Evolutionary conservation across 2,888 invertebrate species (phyloP), one percentile per base, ranked within the genome.

Genomic region (Rotaria socialis): DNA sequence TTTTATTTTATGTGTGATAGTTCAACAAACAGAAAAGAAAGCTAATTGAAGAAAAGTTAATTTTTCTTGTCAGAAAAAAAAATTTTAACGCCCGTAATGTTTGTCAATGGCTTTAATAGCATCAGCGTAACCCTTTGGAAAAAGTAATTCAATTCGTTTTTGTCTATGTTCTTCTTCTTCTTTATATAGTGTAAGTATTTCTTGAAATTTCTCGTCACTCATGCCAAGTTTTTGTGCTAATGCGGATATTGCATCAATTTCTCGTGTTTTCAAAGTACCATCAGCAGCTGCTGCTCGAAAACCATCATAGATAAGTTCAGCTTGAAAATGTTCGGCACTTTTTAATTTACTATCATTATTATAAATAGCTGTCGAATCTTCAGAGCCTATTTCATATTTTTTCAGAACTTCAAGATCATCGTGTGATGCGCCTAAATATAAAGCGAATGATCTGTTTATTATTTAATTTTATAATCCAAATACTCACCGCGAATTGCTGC

Each of bases 251-350:
- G 8, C 80, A 14, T 80, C 47, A n/a, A 47, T 80, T 80, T 80
- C 80, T 47, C n/a, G 24, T 47, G 7, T 35, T 47, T 80, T 24
- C 14, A 80, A 47, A n/a, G 24, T 6, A 47, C 47, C 47, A 85
- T 85, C 85, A 43, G 85, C 85, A 41, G 85, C 22, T 43, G 56
- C 58, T 85, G 85, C 85, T 22, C 55, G 55, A 41, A 85, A 27
- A 24, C 56, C 56, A 43, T 55, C n/a, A 27, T n/a, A 85, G 55
- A 85, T 85, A 2, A 85, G n/a, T n/a, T 52, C 52, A 35, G 2
- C 24, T 50, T 55, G 85, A 3, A 16, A 27, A 56, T 85, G 50
- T 41, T 56, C 55, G 14, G 50, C 85, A n/a, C 11, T 41, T 41
- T 50, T 43, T 85, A 14, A 41, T 35, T 56, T 60, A 41, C 24